These are phyloP conservation scores for Callopanchax toddi DNA, from an alignment of 2,113 vertebrate genomes.

Conservation along the genomic window DNA sequence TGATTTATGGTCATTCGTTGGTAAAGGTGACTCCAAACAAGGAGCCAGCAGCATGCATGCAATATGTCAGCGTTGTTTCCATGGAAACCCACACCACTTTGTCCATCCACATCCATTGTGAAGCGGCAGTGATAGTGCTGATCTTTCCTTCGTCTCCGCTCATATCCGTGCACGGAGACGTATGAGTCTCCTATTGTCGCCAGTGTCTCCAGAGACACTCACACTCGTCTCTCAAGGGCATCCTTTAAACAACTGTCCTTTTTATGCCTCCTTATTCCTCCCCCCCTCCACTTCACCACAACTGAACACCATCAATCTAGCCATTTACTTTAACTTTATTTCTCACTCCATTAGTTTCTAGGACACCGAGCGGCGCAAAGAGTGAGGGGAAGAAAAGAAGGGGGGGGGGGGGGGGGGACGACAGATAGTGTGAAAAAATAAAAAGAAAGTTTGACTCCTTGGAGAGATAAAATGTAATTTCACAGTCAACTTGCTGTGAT, in stretches of 20 bases:
- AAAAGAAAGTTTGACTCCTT: slow-evolving; percentile 71
- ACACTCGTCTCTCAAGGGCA: slow-evolving; percentile 61
- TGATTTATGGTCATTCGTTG: neutral
- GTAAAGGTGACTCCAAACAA: slow-evolving; percentile 25
- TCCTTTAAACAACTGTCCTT: slow-evolving; percentile 65
- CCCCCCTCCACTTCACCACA: slow-evolving; percentile 28
- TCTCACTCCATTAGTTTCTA: slow-evolving; percentile 80
- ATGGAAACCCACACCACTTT: slow-evolving; percentile 32
- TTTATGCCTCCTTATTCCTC: slow-evolving; percentile 61
- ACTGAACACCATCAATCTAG: slow-evolving; percentile 73
- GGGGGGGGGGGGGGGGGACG: slow-evolving; percentile 1
- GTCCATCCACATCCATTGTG: neutral
- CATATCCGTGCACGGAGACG: neutral
- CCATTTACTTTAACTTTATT: slow-evolving; percentile 79
- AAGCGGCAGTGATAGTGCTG: neutral
- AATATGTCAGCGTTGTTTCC: slow-evolving; percentile 37
- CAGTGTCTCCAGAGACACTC: slow-evolving; percentile 24
- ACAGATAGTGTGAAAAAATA: slow-evolving; percentile 21
- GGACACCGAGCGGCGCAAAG: slow-evolving; percentile 58
- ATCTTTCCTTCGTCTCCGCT: neutral
- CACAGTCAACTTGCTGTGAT: slow-evolving; percentile 82
- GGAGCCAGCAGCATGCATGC: neutral
- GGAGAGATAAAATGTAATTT: slow-evolving; percentile 82
- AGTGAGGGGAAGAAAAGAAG: neutral
- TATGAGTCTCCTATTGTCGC: slow-evolving; percentile 14